Percentiles rank a stretch among this genome's conserved stretches.
These are phyloP conservation scores for Melanitta fusca DNA, from an alignment of 2,797 vertebrate species.

Conservation along the genomic window DNA sequence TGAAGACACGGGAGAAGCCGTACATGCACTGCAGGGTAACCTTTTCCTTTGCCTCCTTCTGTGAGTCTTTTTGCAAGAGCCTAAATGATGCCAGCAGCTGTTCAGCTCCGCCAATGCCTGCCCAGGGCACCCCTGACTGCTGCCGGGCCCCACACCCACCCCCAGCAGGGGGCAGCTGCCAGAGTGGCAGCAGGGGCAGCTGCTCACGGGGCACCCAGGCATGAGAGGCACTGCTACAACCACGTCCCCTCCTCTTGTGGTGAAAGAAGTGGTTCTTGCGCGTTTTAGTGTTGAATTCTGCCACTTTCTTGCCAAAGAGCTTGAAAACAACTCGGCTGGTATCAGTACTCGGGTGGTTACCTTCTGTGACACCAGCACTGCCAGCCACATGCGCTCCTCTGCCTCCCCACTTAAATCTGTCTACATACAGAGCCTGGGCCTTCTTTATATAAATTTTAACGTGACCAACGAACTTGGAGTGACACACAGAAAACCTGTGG, in stretches of 20 bases:
- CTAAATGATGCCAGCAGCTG: not conserved
- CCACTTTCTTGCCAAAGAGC: conserved; percentile 42
- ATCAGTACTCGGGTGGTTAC: conserved; percentile 8
- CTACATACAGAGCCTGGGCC: not conserved
- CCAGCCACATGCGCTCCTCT: accelerated
- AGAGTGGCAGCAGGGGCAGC: not conserved
- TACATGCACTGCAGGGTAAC: not conserved
- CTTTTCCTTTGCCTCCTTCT: not conserved
- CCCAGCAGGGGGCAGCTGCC: too few relatives aligned
- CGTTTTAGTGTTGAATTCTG: not conserved
- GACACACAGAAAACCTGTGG: not conserved
- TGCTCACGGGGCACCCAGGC: not conserved
- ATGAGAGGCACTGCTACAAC: not conserved
- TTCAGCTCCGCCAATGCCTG: not conserved
- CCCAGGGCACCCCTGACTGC: not conserved
- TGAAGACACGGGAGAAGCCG: not conserved
- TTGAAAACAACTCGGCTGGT: conserved; percentile 25
- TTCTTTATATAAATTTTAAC: not conserved
- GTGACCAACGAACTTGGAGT: not conserved
- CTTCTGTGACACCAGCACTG: conserved; percentile 8
- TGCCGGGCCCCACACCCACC: not conserved
- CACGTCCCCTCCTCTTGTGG: not conserved
- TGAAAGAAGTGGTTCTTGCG: not conserved
- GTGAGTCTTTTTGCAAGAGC: not conserved
- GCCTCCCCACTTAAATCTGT: not conserved